Conservation (phyloP, 2,888 invertebrate genomes). For the Reticulitermes lucifugus region DNA sequence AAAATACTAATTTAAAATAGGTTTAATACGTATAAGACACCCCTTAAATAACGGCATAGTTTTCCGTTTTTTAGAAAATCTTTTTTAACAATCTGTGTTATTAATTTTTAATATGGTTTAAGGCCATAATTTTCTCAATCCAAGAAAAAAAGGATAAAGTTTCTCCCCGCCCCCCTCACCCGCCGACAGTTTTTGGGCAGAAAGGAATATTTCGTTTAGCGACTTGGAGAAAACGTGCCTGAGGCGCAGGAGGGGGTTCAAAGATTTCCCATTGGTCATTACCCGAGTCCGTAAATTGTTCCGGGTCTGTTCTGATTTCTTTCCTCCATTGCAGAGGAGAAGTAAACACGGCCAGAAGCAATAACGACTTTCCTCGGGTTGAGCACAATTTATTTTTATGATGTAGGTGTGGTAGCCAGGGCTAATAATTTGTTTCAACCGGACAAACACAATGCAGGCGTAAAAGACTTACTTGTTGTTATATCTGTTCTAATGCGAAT, state of each 20-base stretch:
- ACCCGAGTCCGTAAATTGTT: slow-evolving; percentile 3
- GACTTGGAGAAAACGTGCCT: neutral
- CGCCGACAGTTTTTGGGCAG: neutral
- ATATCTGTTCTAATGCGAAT: neutral
- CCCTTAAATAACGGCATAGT: neutral
- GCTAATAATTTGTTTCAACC: neutral
- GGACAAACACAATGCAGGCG: neutral
- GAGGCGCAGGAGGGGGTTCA: neutral
- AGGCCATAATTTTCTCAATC: neutral
- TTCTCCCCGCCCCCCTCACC: no score
- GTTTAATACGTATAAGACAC: neutral
- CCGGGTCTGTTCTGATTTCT: neutral
- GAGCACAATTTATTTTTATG: slow-evolving; percentile 5
- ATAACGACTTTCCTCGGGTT: neutral
- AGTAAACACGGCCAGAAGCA: neutral
- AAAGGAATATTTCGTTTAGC: neutral
- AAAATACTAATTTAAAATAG: no score
- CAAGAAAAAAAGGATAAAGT: neutral
- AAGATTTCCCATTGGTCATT: slow-evolving; percentile 27
- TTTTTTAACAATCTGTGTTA: neutral
- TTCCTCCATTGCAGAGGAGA: neutral
- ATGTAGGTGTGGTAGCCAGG: neutral
- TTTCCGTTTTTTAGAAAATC: neutral
- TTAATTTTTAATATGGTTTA: neutral
- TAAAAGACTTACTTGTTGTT: neutral